Evolutionary conservation across 2,797 vertebrate genomes (phyloP), one percentile per base, ranked within the genome.

Genomic region (Enteromius trimaculatus): DNA sequence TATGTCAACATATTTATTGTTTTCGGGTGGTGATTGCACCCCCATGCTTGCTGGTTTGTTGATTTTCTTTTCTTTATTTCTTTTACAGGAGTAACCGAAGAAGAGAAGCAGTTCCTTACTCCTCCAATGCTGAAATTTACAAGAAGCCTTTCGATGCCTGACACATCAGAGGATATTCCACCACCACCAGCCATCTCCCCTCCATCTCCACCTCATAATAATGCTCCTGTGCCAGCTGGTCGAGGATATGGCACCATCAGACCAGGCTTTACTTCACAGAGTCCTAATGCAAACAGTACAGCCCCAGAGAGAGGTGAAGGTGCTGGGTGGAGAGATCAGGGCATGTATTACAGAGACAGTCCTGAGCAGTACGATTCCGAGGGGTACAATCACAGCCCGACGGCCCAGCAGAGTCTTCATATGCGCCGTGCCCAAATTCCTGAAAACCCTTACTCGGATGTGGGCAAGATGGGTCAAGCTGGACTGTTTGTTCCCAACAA

Each of bases 101-200:
- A 97, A 92, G 96, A 97, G 90, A 93, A 95, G 47, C 96, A 97
- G 87, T 97, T 97, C 84, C 94, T 97, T 91, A 96, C 96, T 77
- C 96, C 96, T 70, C 96, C 96, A 1, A 95, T 96, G 95, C 92
- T 97, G 84, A 97, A 97, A 92, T 97, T 97, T 92, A 96, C 96
- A 90, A 93, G 96, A 91, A 97, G 96, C 93, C 92, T 97, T 87
- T 97, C 96, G 51, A 97, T 97, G 96, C 96, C 96, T 0, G 96
- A 97, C 92, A 96, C 96, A 80, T 97, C 96, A 9, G 96, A 97
- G 91, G 96, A 97, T 83, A 96, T 97, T 72, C 96, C 96, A 1
- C 96, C 96, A 0, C 96, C 96, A 3, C 96, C 96, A 1, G 96
- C 96, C 87, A 95, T 95, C 49, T 95, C 96, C 87, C 96, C 96